Evolutionary conservation across 2,797 vertebrate genomes (phyloP).

Genomic region (Choloepus didactylus): DNA sequence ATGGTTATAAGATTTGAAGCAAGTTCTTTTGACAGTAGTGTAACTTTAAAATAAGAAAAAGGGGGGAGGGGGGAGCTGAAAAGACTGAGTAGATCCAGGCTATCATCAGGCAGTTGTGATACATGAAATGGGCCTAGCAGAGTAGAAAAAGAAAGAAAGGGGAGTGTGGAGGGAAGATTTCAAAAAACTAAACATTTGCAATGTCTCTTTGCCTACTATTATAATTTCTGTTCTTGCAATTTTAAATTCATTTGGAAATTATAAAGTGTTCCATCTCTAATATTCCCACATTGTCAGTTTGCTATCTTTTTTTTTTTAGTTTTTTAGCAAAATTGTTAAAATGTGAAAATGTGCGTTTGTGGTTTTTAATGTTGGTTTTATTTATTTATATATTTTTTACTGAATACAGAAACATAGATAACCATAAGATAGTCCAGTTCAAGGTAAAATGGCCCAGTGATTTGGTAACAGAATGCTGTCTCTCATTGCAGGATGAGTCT

Average conservation of each 20-base stretch:
- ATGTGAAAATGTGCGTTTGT: slow-evolving; percentile 37
- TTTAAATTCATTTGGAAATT: slow-evolving; percentile 22
- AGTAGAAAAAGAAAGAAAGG: neutral
- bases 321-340: neutral
- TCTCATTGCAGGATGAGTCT: slow-evolving; percentile 89
- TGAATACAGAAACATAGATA: neutral
- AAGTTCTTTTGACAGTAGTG: neutral
- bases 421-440: neutral
- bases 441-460: slow-evolving; percentile 45
- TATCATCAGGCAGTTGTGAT: neutral
- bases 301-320: neutral
- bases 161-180: neutral
- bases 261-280: neutral
- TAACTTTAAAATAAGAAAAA: neutral
- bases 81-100: rapidly evolving
- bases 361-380: neutral
- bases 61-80: neutral
- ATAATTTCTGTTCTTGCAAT: neutral
- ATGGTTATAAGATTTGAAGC: neutral
- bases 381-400: neutral
- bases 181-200: neutral
- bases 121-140: neutral
- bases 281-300: neutral
- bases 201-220: neutral
- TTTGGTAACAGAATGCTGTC: slow-evolving; percentile 66